phyloP scores from a whole-genome alignment of 2,113 vertebrate genomes.

The Silurus meridionalis region DNA sequence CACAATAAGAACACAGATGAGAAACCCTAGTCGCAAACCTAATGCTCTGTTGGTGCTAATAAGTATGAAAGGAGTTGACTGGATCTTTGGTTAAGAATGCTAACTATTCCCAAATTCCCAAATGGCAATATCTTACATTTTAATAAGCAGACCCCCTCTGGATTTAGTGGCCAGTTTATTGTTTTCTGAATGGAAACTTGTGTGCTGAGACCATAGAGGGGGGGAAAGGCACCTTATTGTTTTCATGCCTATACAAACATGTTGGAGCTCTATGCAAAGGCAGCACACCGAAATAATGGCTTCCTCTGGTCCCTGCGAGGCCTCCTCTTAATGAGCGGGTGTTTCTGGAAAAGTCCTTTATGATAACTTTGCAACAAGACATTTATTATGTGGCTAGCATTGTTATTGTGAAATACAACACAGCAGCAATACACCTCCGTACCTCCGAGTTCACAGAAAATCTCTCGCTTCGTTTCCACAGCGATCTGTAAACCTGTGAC shows the following conservation, averaged over 20 bases:
- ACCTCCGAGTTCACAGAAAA: slow-evolving; percentile 3
- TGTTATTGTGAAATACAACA: slow-evolving; percentile 26
- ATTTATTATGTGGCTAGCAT: background rate
- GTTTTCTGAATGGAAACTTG: slow-evolving; percentile 20
- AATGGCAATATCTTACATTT: slow-evolving; percentile 23
- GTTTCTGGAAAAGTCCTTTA: slow-evolving; percentile 27
- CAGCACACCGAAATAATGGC: background rate
- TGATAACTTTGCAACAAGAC: slow-evolving; percentile 20
- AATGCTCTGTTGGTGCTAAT: slow-evolving; percentile 39
- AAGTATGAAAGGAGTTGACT: slow-evolving; percentile 30
- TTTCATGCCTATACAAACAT: slow-evolving; percentile 38
- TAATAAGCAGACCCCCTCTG: slow-evolving; percentile 32
- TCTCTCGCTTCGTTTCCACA: slow-evolving; percentile 11
- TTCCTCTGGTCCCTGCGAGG: background rate
- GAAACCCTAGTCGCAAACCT: slow-evolving; percentile 44
- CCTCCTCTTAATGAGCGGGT: slow-evolving; percentile 21
- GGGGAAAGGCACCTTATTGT: slow-evolving; percentile 2
- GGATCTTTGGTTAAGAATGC: background rate
- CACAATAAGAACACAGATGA: slow-evolving; percentile 41
- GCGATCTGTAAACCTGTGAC: background rate
- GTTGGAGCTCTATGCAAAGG: slow-evolving; percentile 8
- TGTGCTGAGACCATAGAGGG: background rate
- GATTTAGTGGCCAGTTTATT: slow-evolving; percentile 41
- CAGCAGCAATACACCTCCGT: background rate
- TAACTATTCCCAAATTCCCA: slow-evolving; percentile 3